Conservation (phyloP, 2,113 vertebrate species). For the Orycteropus afer region DNA sequence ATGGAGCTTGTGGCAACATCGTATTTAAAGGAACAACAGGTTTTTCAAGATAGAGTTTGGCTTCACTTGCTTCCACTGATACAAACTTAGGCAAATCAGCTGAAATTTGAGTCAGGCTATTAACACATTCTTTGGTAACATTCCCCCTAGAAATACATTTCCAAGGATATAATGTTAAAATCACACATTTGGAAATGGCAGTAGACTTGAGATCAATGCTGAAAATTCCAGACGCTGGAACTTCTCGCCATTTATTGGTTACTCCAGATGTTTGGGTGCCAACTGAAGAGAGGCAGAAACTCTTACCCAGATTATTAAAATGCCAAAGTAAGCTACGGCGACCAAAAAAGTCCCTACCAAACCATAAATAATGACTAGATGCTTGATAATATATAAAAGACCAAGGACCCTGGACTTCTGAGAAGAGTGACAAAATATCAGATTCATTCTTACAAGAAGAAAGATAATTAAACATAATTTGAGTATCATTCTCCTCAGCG, state of each 20-base stretch:
- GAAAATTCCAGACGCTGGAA: conserved; percentile 94
- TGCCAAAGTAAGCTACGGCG: conserved; percentile 96
- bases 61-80: conserved; percentile 78
- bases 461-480: conserved; percentile 87
- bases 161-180: conserved; percentile 91
- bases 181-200: conserved; percentile 74
- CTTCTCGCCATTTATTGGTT: conserved; percentile 89
- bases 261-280: conserved; percentile 65
- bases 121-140: conserved; percentile 42
- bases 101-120: conserved; percentile 58
- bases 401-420: conserved; percentile 92
- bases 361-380: conserved; percentile 91
- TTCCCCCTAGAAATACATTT: conserved; percentile 63
- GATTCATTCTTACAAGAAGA: conserved; percentile 83
- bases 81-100: conserved; percentile 83
- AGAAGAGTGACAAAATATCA: conserved; percentile 89
- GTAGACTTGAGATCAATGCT: conserved; percentile 88
- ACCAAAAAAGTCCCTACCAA: conserved; percentile 97
- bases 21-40: conserved; percentile 90
- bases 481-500: conserved; percentile 91
- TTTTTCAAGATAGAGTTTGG: conserved; percentile 82
- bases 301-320: conserved; percentile 70
- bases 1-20: conserved; percentile 63
- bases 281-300: conserved; percentile 90
- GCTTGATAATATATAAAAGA: conserved; percentile 94